A percentile compares a stretch with the other conserved stretches of the same genome.
phyloP scores from a whole-genome alignment of 2,888 invertebrate species.

The Antitype chi region DNA sequence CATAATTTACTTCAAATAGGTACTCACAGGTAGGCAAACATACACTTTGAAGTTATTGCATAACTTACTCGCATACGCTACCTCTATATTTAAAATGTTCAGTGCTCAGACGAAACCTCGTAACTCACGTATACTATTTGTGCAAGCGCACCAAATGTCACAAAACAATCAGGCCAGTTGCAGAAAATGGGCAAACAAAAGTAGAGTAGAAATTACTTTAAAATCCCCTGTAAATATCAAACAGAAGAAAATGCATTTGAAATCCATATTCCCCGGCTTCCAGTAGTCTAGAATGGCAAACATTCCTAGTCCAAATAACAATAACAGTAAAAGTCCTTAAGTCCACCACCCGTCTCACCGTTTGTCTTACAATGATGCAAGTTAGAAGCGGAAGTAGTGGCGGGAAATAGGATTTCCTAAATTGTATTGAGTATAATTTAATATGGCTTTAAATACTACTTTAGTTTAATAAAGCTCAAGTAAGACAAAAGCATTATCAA shows the following conservation, averaged over 20 bases:
- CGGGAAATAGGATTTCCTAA: neutral
- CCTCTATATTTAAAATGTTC: conserved; percentile 29
- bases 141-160: conserved; percentile 32
- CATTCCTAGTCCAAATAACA: conserved; percentile 73
- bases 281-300: conserved; percentile 66
- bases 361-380: conserved; percentile 60
- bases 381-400: conserved; percentile 39
- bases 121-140: conserved; percentile 43
- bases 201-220: conserved; percentile 57
- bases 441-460: neutral
- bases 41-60: conserved; percentile 22
- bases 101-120: conserved; percentile 22
- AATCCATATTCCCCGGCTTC: conserved; percentile 68
- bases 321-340: conserved; percentile 74
- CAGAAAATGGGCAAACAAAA: conserved; percentile 37
- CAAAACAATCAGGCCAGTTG: conserved; percentile 39
- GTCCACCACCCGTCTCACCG: conserved; percentile 63
- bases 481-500: neutral
- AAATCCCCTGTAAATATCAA: conserved; percentile 64
- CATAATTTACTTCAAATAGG: conserved; percentile 33
- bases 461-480: neutral
- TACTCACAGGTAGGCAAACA: conserved; percentile 14
- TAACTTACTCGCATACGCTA: conserved; percentile 21
- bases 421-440: neutral
- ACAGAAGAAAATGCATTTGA: conserved; percentile 65